These are phyloP conservation scores for Chelmon rostratus DNA, from an alignment of 2,797 vertebrate genomes.

Conservation along the genomic window DNA sequence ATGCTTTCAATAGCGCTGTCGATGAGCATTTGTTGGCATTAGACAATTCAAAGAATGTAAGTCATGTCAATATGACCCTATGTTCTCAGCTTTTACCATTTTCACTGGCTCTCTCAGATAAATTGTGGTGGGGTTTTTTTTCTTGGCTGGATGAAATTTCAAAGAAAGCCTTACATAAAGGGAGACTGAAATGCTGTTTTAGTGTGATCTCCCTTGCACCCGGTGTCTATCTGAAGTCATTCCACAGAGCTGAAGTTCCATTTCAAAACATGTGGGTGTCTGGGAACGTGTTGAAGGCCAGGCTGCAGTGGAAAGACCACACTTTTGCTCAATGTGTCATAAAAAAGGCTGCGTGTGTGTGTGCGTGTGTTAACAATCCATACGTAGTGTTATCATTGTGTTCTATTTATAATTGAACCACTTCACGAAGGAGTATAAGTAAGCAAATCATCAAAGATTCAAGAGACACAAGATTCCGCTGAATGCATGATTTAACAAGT, in stretches of 20 bases:
- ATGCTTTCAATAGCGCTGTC: conserved; percentile 62
- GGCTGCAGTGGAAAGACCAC: conserved; percentile 2
- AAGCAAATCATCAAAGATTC: conserved; percentile 34
- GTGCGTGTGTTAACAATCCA: conserved; percentile 16
- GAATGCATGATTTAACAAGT: conserved; percentile 29
- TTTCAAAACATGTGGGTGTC: conserved; percentile 53
- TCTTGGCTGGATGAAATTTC: conserved; percentile 10
- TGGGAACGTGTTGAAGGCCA: conserved; percentile 20
- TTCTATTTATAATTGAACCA: conserved; percentile 3
- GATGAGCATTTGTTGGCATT: conserved; percentile 42
- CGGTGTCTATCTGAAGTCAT: conserved; percentile 37
- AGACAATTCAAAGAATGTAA: conserved; percentile 26
- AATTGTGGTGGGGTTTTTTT: neutral
- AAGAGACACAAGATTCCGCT: conserved; percentile 2
- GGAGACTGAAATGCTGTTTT: conserved; percentile 14
- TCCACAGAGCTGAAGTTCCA: conserved; percentile 30
- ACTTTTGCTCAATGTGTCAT: conserved; percentile 10
- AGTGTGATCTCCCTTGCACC: conserved; percentile 19
- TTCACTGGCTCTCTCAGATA: conserved; percentile 11
- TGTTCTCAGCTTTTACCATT: conserved; percentile 29
- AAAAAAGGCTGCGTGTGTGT: neutral
- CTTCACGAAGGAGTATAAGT: neutral
- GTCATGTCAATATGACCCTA: conserved; percentile 32
- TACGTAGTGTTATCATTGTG: conserved; percentile 11
- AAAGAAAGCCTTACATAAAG: conserved; percentile 19